These are phyloP conservation scores for Nomada goodeniana DNA, from an alignment of 2,888 invertebrate species.

Conservation along the genomic window DNA sequence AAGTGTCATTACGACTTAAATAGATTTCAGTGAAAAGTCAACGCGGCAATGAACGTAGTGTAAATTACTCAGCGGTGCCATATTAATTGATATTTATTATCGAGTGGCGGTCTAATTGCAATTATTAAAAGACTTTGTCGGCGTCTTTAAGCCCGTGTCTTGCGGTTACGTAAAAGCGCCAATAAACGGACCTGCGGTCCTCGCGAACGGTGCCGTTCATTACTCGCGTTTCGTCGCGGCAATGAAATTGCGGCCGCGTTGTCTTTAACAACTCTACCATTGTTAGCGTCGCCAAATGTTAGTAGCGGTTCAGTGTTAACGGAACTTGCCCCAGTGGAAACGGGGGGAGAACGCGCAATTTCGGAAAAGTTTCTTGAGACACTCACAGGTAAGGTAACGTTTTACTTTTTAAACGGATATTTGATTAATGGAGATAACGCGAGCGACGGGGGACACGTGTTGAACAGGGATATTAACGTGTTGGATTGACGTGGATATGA, in stretches of 20 bases:
- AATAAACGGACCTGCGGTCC: slow-evolving; percentile 76
- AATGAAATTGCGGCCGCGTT: slow-evolving; percentile 56
- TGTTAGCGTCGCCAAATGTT: slow-evolving; percentile 9
- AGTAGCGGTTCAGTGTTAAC: not conserved
- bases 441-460: not conserved
- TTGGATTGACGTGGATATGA: no score
- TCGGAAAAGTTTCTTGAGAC: not conserved
- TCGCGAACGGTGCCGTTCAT: slow-evolving; percentile 59
- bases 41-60: slow-evolving; percentile 48
- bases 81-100: slow-evolving; percentile 83
- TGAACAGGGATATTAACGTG: no score
- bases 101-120: slow-evolving; percentile 79
- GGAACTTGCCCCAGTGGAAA: not conserved
- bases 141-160: slow-evolving; percentile 73
- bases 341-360: not conserved
- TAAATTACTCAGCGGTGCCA: slow-evolving; percentile 76
- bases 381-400: no score
- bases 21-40: not conserved
- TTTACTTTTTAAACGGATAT: no score
- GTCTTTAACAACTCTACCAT: slow-evolving; percentile 13
- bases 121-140: slow-evolving; percentile 83
- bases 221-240: slow-evolving; percentile 71
- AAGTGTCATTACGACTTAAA: not conserved
- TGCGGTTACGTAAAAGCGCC: slow-evolving; percentile 79
- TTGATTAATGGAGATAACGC: not conserved